Evolutionary conservation across 2,113 vertebrate genomes (phyloP).

Genomic region (Ptychochromis oligacanthus): DNA sequence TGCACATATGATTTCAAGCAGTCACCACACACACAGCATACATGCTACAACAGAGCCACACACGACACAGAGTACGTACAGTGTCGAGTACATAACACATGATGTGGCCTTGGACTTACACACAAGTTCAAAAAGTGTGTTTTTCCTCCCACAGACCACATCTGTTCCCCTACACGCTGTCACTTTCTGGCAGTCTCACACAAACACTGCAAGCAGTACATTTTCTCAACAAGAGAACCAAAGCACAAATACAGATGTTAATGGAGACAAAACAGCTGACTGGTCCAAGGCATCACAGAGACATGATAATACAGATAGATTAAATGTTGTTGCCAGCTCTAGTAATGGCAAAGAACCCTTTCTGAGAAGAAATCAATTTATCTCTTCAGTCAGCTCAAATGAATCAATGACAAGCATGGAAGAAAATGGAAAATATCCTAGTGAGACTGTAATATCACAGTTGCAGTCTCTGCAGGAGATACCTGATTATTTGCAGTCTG

Average conservation of each 20-base stretch:
- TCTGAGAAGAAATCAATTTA: constrained; percentile 20
- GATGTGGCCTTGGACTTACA: neutral
- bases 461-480: neutral
- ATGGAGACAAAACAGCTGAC: constrained; percentile 42
- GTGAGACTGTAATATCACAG: neutral
- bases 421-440: constrained; percentile 35
- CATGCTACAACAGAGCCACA: neutral
- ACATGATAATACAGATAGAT: neutral
- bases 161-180: constrained; percentile 58
- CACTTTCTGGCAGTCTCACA: constrained; percentile 41
- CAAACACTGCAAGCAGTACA: constrained; percentile 39
- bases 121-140: constrained; percentile 38
- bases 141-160: constrained; percentile 64
- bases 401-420: constrained; percentile 20
- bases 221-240: constrained; percentile 36
- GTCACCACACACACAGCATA: neutral
- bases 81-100: neutral
- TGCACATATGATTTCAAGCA: neutral
- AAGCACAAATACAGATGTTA: constrained; percentile 45
- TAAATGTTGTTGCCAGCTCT: constrained; percentile 24
- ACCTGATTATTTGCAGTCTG: constrained; percentile 9
- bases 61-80: neutral
- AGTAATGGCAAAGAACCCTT: constrained; percentile 22
- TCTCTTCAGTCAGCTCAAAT: constrained; percentile 8
- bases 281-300: constrained; percentile 11